Conservation (phyloP, 2,797 vertebrate genomes). For the Microchirus variegatus region DNA sequence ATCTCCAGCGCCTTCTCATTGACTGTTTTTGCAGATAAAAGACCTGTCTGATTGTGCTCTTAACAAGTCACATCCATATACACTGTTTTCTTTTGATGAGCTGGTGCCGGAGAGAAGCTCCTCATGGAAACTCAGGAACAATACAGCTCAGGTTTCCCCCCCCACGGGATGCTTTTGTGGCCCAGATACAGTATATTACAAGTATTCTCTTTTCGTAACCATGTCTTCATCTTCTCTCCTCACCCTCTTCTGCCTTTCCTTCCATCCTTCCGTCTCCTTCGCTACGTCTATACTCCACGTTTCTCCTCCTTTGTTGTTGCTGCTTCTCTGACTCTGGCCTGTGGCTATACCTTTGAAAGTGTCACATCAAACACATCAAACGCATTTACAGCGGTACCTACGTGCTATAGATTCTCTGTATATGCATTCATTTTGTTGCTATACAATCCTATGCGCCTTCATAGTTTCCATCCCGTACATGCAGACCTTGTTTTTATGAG, state of each 20-base stretch:
- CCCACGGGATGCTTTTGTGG: constrained; percentile 8
- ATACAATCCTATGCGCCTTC: not conserved
- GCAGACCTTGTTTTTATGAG: constrained; percentile 21
- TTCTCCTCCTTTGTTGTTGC: constrained; percentile 37
- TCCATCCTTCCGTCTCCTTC: constrained; percentile 8
- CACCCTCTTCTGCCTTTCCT: constrained; percentile 1
- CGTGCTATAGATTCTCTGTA: constrained; percentile 5
- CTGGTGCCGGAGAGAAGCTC: not conserved
- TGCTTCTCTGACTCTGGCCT: constrained; percentile 28
- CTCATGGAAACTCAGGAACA: constrained; percentile 1
- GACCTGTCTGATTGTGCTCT: not conserved
- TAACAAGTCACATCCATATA: constrained; percentile 5
- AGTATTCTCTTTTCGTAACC: constrained; percentile 13
- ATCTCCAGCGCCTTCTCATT: not conserved
- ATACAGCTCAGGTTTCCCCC: not conserved
- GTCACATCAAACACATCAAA: constrained; percentile 51
- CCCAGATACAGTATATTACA: constrained; percentile 13
- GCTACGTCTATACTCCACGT: constrained; percentile 2
- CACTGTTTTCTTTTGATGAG: constrained; percentile 7
- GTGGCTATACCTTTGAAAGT: constrained; percentile 44
- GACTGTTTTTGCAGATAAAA: not conserved
- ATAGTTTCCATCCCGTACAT: not conserved
- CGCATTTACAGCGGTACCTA: constrained; percentile 1
- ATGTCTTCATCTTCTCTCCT: not conserved
- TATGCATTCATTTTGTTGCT: not conserved